These are phyloP conservation scores for Spinus olivaceus DNA, from an alignment of 2,797 vertebrate genomes.

Conservation along the genomic window DNA sequence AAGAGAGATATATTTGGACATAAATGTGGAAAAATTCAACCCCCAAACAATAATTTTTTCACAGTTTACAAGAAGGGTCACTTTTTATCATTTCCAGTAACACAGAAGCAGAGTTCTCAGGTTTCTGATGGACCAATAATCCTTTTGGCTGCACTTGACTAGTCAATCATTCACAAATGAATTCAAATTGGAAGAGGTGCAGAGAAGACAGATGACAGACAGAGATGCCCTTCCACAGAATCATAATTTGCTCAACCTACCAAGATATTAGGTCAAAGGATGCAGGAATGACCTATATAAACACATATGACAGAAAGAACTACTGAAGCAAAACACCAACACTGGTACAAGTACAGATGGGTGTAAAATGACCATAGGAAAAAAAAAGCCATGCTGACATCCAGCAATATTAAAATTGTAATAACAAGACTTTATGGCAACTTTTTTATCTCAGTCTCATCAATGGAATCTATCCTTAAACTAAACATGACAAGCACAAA, in stretches of 20 bases:
- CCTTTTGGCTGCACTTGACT: neutral
- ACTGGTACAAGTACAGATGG: neutral
- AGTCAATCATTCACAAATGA: neutral
- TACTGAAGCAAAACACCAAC: neutral
- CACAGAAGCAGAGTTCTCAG: neutral
- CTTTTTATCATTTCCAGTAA: neutral
- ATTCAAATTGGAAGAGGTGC: neutral
- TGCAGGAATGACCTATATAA: neutral
- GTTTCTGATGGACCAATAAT: neutral
- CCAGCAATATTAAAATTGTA: neutral
- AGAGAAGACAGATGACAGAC: neutral
- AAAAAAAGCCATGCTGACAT: neutral
- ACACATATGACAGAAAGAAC: neutral
- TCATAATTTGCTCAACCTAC: neutral
- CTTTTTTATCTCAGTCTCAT: neutral
- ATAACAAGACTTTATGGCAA: neutral
- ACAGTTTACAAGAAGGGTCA: neutral
- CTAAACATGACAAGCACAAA: neutral
- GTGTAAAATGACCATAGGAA: neutral
- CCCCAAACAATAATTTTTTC: neutral
- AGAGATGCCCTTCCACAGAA: neutral
- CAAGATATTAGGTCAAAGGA: neutral
- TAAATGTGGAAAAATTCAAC: neutral
- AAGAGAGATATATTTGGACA: neutral
- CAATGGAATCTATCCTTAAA: neutral